Evolutionary conservation across 2,797 vertebrate species (phyloP).

Genomic region (Platyrinchus mystaceus): DNA sequence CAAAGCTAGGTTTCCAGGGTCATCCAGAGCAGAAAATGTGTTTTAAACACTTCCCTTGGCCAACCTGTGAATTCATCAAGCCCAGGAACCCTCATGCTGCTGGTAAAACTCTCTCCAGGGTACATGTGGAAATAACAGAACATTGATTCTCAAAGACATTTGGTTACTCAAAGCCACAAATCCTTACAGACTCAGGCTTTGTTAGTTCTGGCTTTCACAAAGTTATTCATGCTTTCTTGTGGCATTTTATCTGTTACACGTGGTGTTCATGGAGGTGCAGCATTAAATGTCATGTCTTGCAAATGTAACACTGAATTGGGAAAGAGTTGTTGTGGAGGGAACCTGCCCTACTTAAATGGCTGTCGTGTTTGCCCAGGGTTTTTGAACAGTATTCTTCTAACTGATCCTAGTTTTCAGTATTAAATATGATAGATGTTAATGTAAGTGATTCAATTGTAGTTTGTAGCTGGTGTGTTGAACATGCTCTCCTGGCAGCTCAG

Average conservation of each 20-base stretch:
- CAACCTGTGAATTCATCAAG: background rate
- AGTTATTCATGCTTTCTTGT: conserved; percentile 18
- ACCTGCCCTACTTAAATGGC: background rate
- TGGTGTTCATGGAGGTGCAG: background rate
- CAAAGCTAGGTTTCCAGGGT: background rate
- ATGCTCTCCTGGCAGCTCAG: background rate
- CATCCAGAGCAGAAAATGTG: background rate
- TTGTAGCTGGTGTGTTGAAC: background rate
- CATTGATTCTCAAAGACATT: background rate
- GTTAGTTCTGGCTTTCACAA: conserved; percentile 5
- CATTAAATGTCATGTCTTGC: conserved; percentile 18
- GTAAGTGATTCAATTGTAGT: background rate
- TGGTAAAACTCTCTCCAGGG: background rate
- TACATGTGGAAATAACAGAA: background rate
- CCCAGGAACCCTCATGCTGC: background rate
- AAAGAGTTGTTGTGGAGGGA: background rate
- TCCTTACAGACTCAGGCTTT: background rate
- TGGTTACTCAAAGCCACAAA: conserved; percentile 2
- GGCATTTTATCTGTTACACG: background rate
- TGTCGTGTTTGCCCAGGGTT: background rate
- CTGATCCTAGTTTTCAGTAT: background rate
- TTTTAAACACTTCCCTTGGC: background rate
- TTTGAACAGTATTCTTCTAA: background rate
- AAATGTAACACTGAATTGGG: background rate
- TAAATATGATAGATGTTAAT: background rate